A percentile compares a stretch with the other conserved stretches of the same genome.
Conservation (phyloP, 2,888 invertebrate genomes). For the Ferrisia virgata region DNA sequence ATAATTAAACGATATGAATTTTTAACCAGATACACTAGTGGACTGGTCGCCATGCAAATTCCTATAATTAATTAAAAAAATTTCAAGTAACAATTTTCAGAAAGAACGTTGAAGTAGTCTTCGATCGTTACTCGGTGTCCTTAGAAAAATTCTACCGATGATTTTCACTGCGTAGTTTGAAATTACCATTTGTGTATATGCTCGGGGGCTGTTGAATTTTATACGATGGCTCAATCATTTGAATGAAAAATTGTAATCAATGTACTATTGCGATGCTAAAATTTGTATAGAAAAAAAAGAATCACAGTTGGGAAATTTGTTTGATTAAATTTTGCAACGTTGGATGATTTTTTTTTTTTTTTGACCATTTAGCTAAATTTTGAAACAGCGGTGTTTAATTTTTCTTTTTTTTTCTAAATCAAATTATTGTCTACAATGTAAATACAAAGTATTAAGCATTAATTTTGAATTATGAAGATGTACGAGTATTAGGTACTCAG, state of each 20-base stretch:
- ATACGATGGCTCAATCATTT: background rate
- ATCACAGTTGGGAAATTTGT: too few species aligned
- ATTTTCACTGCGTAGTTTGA: background rate
- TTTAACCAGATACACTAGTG: background rate
- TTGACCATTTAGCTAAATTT: too few species aligned
- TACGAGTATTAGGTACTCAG: too few species aligned
- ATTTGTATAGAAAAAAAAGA: too few species aligned
- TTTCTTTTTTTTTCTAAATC: too few species aligned
- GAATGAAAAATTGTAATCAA: background rate
- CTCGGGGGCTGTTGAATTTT: background rate
- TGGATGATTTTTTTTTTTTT: too few species aligned
- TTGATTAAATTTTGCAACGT: too few species aligned
- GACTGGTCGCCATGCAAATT: background rate
- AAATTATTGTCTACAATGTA: too few species aligned
- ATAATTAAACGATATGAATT: background rate
- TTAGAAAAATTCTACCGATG: background rate
- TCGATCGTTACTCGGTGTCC: background rate
- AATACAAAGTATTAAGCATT: too few species aligned
- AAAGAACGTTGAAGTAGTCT: background rate
- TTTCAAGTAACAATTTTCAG: background rate
- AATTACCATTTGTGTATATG: background rate
- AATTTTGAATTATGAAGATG: too few species aligned
- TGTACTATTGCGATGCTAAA: too few species aligned
- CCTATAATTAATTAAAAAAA: background rate
- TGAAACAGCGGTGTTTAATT: too few species aligned